Percentiles rank a stretch among this genome's conserved stretches.
These are phyloP conservation scores for Anastrepha ludens DNA, from an alignment of 1,140 invertebrate species.

Conservation along the genomic window DNA sequence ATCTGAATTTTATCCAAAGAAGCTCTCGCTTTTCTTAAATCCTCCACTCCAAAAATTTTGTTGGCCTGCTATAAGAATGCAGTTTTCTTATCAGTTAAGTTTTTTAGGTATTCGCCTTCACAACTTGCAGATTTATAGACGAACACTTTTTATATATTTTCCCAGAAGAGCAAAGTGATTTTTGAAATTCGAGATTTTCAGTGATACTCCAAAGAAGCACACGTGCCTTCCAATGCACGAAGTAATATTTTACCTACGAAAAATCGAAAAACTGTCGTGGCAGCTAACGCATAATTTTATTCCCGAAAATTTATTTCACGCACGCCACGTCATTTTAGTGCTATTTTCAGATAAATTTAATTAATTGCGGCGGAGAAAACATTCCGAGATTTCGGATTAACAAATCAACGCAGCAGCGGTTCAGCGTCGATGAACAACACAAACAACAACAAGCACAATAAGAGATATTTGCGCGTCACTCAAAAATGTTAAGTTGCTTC, in stretches of 20 bases:
- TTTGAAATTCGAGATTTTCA: background rate
- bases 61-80: too few relatives aligned
- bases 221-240: background rate
- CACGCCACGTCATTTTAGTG: background rate
- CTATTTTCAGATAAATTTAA: slow-evolving; percentile 14
- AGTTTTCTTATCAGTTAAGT: too few relatives aligned
- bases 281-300: background rate
- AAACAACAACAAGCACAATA: background rate
- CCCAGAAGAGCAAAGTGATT: background rate
- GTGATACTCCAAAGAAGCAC: background rate
- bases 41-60: too few relatives aligned
- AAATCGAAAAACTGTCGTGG: background rate
- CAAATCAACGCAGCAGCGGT: background rate
- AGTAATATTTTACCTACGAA: background rate
- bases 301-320: background rate
- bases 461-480: background rate
- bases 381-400: background rate
- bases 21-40: too few relatives aligned
- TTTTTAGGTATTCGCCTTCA: background rate
- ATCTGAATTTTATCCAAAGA: too few relatives aligned
- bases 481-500: background rate
- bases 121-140: background rate
- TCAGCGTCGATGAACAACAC: background rate
- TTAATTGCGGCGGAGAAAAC: background rate
- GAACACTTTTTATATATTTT: background rate